Conservation (phyloP, 2,888 invertebrate species). For the Leptura quadrifasciata region DNA sequence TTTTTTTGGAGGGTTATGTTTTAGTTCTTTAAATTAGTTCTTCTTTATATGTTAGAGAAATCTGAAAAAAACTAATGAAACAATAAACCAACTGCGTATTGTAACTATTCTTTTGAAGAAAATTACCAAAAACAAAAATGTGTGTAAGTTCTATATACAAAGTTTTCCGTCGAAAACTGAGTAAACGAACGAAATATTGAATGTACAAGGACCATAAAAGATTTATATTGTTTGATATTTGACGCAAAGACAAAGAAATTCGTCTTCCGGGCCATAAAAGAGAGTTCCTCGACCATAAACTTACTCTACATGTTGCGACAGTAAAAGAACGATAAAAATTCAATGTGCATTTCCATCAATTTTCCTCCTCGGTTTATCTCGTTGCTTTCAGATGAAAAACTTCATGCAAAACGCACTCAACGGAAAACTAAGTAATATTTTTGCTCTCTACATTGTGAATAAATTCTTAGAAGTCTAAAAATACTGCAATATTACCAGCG, state of each 20-base stretch:
- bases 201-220: conserved; percentile 63
- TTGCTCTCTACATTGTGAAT: conserved; percentile 56
- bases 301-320: conserved; percentile 74
- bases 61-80: no score
- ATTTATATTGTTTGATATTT: conserved; percentile 70
- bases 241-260: conserved; percentile 69
- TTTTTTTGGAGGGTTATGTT: no score
- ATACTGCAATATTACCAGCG: not conserved
- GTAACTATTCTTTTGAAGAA: no score
- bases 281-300: conserved; percentile 70
- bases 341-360: conserved; percentile 74
- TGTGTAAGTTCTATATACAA: not conserved
- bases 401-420: conserved; percentile 61
- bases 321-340: conserved; percentile 74
- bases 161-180: not conserved
- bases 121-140: not conserved
- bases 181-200: conserved; percentile 42
- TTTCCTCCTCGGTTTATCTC: conserved; percentile 66
- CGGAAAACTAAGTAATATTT: conserved; percentile 55
- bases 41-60: no score
- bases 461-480: conserved; percentile 42
- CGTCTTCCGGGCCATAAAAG: conserved; percentile 70
- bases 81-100: no score
- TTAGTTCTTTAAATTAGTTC: no score
- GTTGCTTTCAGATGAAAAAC: conserved; percentile 60